Base-by-base conservation (phyloP, 2,113 vertebrate genomes). In the Galeopterus variegatus region DNA sequence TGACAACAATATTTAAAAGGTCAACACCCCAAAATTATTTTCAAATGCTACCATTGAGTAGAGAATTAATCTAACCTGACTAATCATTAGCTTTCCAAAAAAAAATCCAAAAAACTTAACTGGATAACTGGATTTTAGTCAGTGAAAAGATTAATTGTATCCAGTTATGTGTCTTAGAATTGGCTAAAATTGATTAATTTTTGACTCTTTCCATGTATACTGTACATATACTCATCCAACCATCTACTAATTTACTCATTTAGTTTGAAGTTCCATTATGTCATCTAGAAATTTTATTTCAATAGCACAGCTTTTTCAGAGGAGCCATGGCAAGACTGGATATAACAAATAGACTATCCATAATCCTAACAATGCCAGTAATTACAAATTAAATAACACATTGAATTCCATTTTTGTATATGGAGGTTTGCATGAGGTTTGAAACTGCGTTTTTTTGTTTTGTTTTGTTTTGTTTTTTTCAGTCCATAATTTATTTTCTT, bases 221-320 rank as follows among this genome's bases (percentile, higher is more conserved):
- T 87, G 4, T 77, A 85, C 85, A 73, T 67, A 62, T 5, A 82
- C 48, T 73, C 41, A 96, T 89, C 9, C 7, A 65, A 8, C 8
- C 33, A 75, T 31, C 9, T 75, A 75, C 31, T 79, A 48, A 90
- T 69, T 18, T 18, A 90, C 86, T 84, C 58, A 70, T 88, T 94
- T 18, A 75, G 31, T 56, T 76, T 82, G 33, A 90, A 90, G 65
- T 88, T 80, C 19, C n/a, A 88, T 72, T 80, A n/a, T 69, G 23
- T 70, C 5, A 77, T 75, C 75, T 76, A 81, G 33, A 96, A 94
- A 93, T 13, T 77, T 90, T 62, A 93, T 95, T 79, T 56, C 54
- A 67, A 85, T 45, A 80, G 19, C 18, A 41, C 54, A 91, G 4
- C 10, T 88, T 90, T 80, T 10, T 89, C 45, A 81, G 52, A 89